Percentiles rank a stretch among this genome's conserved stretches.
These are phyloP conservation scores for Brachionus plicatilis DNA, from an alignment of 1,140 invertebrate genomes.

Conservation along the genomic window DNA sequence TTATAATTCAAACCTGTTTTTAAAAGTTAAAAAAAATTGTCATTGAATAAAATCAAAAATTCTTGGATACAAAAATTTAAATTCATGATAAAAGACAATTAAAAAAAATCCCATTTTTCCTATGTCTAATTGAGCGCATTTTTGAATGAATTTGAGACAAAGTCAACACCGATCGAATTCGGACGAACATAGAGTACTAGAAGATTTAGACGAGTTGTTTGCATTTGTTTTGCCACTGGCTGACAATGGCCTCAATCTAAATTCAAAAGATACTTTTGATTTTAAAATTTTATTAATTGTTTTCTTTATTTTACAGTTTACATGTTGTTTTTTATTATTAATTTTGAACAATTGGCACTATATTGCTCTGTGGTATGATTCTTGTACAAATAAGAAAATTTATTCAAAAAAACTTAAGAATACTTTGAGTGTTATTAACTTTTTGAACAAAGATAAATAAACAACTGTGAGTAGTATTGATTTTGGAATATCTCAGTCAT, in stretches of 20 bases:
- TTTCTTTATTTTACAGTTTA: conserved; percentile 6
- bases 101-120: too few species aligned
- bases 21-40: too few species aligned
- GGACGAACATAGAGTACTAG: neutral
- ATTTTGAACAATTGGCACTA: conserved; percentile 23
- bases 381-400: neutral
- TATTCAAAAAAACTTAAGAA: neutral
- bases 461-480: neutral
- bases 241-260: neutral
- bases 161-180: neutral
- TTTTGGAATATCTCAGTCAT: neutral
- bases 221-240: neutral
- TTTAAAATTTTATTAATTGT: neutral
- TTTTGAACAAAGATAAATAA: neutral
- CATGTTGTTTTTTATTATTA: neutral
- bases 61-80: neutral
- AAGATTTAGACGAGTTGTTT: neutral
- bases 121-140: neutral
- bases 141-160: neutral
- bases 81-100: neutral
- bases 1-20: too few species aligned
- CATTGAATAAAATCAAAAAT: neutral
- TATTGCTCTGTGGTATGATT: neutral
- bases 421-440: neutral
- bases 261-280: neutral